Conservation (phyloP, 2,888 invertebrate species). For the Meteorus cinctellus region DNA sequence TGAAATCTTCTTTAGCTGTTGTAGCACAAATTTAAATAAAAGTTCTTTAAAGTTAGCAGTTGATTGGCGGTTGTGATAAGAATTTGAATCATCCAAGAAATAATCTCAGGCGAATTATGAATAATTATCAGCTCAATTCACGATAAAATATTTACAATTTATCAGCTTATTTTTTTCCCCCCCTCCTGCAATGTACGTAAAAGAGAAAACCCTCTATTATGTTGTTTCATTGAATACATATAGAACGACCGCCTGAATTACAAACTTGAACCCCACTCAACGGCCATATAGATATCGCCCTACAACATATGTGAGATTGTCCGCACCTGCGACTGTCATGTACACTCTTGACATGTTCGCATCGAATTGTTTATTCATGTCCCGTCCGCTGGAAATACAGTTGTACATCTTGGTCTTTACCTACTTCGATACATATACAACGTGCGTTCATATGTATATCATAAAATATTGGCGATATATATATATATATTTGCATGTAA, state of each 20-base stretch:
- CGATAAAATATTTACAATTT: too few species aligned
- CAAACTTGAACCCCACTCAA: slow-evolving; percentile 26
- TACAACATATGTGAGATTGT: slow-evolving; percentile 51
- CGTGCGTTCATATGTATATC: background rate
- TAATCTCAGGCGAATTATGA: too few species aligned
- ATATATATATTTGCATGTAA: background rate
- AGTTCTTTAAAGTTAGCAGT: too few species aligned
- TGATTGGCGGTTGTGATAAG: too few species aligned
- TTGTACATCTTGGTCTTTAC: slow-evolving; percentile 26
- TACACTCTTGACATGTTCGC: slow-evolving; percentile 38
- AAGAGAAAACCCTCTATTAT: background rate
- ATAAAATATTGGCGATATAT: background rate
- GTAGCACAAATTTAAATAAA: too few species aligned
- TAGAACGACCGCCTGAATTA: background rate
- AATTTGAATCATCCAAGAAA: too few species aligned
- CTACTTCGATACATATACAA: background rate
- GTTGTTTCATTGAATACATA: background rate
- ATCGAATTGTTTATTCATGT: slow-evolving; percentile 53
- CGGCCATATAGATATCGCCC: slow-evolving; percentile 24
- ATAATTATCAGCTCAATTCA: too few species aligned
- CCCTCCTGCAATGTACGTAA: too few species aligned
- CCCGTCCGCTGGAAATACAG: slow-evolving; percentile 31
- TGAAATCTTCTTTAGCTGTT: background rate
- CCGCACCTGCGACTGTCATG: slow-evolving; percentile 50
- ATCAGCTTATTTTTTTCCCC: too few species aligned